Conservation (phyloP, 2,113 vertebrate genomes). For the Petroica traversi region DNA sequence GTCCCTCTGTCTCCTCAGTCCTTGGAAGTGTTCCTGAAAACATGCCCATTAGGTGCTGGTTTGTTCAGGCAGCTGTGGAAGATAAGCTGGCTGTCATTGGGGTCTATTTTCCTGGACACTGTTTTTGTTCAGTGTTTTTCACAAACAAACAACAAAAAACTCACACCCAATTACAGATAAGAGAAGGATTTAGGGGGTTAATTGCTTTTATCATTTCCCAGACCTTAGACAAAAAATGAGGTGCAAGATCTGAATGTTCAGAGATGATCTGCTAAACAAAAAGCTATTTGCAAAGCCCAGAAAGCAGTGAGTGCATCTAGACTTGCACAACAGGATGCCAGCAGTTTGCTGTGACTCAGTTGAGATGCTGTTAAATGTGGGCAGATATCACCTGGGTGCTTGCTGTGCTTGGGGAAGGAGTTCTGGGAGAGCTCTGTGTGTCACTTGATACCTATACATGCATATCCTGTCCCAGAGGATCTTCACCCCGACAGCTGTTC, state of each 20-base stretch:
- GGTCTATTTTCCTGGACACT: background rate
- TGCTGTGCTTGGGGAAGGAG: background rate
- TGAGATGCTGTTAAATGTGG: background rate
- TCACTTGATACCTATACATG: background rate
- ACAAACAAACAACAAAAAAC: conserved; percentile 1
- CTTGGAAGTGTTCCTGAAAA: background rate
- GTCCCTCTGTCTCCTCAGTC: background rate
- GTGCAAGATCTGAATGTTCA: background rate
- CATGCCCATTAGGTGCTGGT: background rate
- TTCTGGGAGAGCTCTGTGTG: background rate
- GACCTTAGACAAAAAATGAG: background rate
- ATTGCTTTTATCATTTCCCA: conserved; percentile 35
- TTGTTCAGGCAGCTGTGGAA: conserved; percentile 29
- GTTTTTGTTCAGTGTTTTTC: background rate
- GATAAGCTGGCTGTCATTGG: conserved; percentile 27
- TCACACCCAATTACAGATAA: conserved; percentile 37
- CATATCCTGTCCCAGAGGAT: background rate
- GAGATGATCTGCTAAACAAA: background rate
- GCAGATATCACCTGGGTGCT: background rate
- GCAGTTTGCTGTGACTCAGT: background rate
- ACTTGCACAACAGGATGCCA: background rate
- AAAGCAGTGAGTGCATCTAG: background rate
- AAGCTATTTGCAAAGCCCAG: background rate
- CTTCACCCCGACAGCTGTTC: background rate
- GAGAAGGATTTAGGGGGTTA: background rate